These are phyloP conservation scores for Leptocoma aspasia DNA, from an alignment of 2,113 vertebrate species.

Conservation along the genomic window DNA sequence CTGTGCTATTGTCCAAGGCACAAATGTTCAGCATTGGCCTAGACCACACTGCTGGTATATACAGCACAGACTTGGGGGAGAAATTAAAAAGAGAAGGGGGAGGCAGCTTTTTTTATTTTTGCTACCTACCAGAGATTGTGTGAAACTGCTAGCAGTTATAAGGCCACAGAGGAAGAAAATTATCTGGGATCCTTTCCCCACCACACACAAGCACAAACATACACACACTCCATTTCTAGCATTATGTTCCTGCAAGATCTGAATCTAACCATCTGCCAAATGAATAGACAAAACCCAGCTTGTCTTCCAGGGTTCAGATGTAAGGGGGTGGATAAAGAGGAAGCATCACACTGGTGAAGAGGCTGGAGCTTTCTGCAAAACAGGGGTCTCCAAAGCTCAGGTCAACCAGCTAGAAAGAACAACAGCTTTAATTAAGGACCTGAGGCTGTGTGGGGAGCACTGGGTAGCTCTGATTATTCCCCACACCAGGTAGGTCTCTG, in stretches of 20 bases:
- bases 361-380: neutral
- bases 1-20: constrained; percentile 81
- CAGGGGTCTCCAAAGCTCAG: neutral
- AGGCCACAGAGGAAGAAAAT: constrained; percentile 47
- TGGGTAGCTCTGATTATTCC: neutral
- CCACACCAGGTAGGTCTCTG: neutral
- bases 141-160: constrained; percentile 68
- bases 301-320: constrained; percentile 49
- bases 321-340: constrained; percentile 35
- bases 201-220: constrained; percentile 15
- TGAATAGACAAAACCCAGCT: constrained; percentile 56
- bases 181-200: constrained; percentile 13
- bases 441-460: neutral
- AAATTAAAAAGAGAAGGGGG: neutral
- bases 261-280: constrained; percentile 56
- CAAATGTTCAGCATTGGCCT: constrained; percentile 81
- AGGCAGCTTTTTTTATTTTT: constrained; percentile 49
- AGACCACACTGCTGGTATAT: constrained; percentile 80
- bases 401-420: neutral
- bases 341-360: neutral
- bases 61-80: constrained; percentile 51
- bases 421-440: neutral
- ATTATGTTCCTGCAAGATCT: constrained; percentile 45
- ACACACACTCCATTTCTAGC: constrained; percentile 22
- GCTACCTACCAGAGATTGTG: constrained; percentile 66